Evolutionary conservation across 1,140 invertebrate genomes (phyloP).

Genomic region (Uloborus diversus): DNA sequence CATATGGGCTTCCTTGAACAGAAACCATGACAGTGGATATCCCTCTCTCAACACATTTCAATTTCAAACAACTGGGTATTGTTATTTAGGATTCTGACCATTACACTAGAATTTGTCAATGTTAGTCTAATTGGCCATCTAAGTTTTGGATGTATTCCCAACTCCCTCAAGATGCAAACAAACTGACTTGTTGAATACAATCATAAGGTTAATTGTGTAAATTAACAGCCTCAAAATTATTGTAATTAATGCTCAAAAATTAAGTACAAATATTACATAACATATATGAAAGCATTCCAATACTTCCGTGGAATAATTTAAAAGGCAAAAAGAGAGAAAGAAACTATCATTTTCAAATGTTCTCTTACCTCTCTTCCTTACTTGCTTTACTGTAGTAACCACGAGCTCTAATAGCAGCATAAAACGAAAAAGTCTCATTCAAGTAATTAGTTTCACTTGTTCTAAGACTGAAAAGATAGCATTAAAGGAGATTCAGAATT

Average conservation of each 20-base stretch:
- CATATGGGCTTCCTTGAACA: no score
- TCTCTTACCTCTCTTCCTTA: constrained; percentile 89
- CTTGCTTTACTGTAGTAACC: constrained; percentile 94
- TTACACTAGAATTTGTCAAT: background rate
- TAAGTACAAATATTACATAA: no score
- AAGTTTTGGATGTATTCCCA: background rate
- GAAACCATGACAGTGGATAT: no score
- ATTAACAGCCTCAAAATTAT: no score
- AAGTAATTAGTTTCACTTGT: constrained; percentile 97
- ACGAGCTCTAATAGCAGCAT: constrained; percentile 91
- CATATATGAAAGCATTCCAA: no score
- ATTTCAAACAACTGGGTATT: background rate
- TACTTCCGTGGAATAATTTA: no score
- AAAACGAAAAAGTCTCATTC: constrained; percentile 95
- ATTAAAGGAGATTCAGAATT: background rate
- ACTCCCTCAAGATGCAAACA: background rate
- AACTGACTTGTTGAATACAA: no score
- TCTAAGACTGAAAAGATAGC: constrained; percentile 75
- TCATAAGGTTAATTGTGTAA: background rate
- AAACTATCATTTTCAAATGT: no score
- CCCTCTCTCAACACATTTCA: background rate
- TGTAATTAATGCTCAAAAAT: no score
- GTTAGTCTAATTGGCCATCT: background rate
- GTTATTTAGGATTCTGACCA: background rate
- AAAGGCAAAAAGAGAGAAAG: no score